A percentile compares a stretch with the other conserved stretches of the same genome.
phyloP scores from a whole-genome alignment of 2,888 invertebrate species.

The Phyto melanocephala region DNA sequence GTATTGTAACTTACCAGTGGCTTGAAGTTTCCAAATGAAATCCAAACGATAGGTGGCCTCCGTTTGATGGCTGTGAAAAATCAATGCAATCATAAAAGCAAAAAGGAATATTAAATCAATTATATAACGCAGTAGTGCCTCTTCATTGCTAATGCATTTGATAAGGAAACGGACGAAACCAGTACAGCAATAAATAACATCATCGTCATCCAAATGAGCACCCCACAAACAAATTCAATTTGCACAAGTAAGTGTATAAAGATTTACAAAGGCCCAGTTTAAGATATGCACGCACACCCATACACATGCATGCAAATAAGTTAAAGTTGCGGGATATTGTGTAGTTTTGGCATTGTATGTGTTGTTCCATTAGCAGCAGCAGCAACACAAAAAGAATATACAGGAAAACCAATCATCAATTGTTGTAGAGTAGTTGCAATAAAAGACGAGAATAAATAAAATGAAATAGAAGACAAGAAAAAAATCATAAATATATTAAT shows the following conservation, averaged over 20 bases:
- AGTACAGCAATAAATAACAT: conserved; percentile 32
- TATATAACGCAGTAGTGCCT: conserved; percentile 76
- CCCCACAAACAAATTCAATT: not conserved
- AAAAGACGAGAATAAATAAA: not conserved
- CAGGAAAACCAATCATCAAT: conserved; percentile 20
- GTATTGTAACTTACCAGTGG: conserved; percentile 83
- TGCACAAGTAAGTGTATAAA: not conserved
- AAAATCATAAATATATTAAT: conserved; percentile 52
- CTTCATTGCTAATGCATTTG: conserved; percentile 73
- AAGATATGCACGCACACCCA: not conserved
- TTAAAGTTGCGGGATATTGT: not conserved
- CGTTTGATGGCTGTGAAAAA: conserved; percentile 95
- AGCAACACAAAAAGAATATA: not conserved
- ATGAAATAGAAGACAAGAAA: not conserved
- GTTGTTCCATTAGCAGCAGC: conserved; percentile 22
- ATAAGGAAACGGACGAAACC: conserved; percentile 2
- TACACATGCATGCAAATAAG: not conserved
- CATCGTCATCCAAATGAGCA: conserved; percentile 15
- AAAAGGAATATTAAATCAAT: conserved; percentile 84
- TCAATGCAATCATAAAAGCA: conserved; percentile 88
- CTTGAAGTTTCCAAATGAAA: conserved; percentile 98
- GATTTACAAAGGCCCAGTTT: not conserved
- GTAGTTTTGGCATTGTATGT: not conserved
- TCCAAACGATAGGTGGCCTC: conserved; percentile 96
- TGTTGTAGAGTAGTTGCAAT: not conserved